Conservation (phyloP, 2,797 vertebrate genomes). For the Podarcis lilfordi region DNA sequence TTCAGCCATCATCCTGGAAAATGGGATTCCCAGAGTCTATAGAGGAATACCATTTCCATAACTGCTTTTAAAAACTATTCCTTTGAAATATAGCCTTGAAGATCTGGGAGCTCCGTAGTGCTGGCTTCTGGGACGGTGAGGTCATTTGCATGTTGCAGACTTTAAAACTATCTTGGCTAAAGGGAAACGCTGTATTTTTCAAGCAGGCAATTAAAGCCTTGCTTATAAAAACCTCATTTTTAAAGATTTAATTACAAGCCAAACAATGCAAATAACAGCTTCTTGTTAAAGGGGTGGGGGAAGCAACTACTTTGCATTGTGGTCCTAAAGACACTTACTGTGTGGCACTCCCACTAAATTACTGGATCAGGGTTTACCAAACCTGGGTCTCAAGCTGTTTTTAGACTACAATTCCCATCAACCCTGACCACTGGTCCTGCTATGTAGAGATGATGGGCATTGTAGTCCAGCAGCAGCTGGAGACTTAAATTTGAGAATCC, state of each 20-base stretch:
- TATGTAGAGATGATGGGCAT: too few relatives aligned
- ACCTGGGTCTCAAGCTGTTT: too few relatives aligned
- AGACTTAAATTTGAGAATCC: too few relatives aligned
- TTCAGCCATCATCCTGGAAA: slow-evolving; percentile 59
- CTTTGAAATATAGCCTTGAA: slow-evolving; percentile 46
- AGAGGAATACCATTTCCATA: slow-evolving; percentile 61
- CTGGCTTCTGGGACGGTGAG: slow-evolving; percentile 17
- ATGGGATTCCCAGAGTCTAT: slow-evolving; percentile 61
- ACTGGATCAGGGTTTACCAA: too few relatives aligned
- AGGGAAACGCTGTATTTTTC: not conserved
- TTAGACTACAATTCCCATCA: too few relatives aligned
- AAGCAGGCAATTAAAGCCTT: not conserved
- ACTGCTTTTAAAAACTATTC: slow-evolving; percentile 26
- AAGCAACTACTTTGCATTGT: too few relatives aligned
- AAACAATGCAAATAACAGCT: slow-evolving; percentile 3
- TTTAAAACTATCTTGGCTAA: not conserved
- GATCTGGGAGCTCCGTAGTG: not conserved
- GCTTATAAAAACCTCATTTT: not conserved
- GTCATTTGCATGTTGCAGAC: not conserved
- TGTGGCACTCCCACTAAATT: not conserved
- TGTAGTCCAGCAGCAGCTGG: too few relatives aligned
- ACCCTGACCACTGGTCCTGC: too few relatives aligned
- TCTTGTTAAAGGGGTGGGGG: not conserved
- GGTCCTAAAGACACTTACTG: not conserved
- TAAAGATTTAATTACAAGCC: not conserved